Evolutionary conservation across 2,797 vertebrate genomes (phyloP), one percentile per base, ranked within the genome.

Genomic region (Acipenser oxyrinchus): DNA sequence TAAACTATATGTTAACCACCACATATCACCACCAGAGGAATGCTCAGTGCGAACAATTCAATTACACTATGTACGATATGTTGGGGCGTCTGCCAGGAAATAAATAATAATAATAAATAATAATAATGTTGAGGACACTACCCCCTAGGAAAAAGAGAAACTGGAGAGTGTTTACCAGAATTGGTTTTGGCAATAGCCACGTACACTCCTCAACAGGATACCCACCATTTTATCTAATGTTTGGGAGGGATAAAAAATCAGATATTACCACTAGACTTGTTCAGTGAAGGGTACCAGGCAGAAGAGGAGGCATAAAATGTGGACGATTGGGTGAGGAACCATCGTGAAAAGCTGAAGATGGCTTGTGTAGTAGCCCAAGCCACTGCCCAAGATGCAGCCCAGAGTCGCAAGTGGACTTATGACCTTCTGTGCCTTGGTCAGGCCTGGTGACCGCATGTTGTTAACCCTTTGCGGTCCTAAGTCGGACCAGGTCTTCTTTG

Each of bases 51-150:
- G 37, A 74, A 62, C 37, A 67, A 8, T 74, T 73, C 9, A 76
- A 72, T n/a, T 57, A 66, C 51, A 74, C 65, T 0, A 76, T 74
- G 69, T 73, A 74, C 6, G 60, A 73, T 6, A 74, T 72, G 74
- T 18, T 18, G 15, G 15, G 15, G 15, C 15, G 1, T 18, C 15
- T 18, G 15, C 15, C 1, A 18, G 1, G 1, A 18, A 18, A 18
- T 18, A 18, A 18, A 18, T 18, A 18, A 18, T 18, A 18, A 18
- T 18, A 18, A 18, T 18, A 18, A 18, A 18, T 18, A 18, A 18
- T 18, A 1, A 18, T 18, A 18, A 18, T 18, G 15, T 37, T 76
- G 2, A 65, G 70, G 8, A 70, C 70, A 0, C 4, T 73, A 10
- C 52, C 67, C 0, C 48, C 52, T 1, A 66, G 68, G 49, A 75